Base-by-base conservation (phyloP, 2,888 invertebrate species). In the Melanotus villosus region DNA sequence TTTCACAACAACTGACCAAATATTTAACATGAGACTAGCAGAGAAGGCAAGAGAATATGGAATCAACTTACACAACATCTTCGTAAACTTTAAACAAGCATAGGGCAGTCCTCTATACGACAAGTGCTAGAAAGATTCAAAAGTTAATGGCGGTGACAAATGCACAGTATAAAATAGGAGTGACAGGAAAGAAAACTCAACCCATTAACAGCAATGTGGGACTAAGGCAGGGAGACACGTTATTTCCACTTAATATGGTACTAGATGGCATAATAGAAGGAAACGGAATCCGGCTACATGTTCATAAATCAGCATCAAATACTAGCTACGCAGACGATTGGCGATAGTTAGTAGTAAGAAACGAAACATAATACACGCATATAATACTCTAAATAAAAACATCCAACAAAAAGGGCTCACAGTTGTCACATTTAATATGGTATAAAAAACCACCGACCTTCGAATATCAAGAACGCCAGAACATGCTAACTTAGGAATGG, bases 1-100 rank as follows among this genome's bases (percentile, higher is more conserved):
- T n/a, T 38, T 38, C 43, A 43, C 16, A 10, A 43, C 43, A 43
- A 43, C 19, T 7, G 18, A 16, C 43, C 43, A 43, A 43, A 14
- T 43, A 6, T 43, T 43, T 16, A 16, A n/a, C 14, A 16, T 19
- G 43, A 43, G 18, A 43, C 16, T 43, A 43, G 43, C 18, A 43
- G 19, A 43, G 10, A 43, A 43, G 19, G 16, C 16, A 43, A 43
- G 43, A 19, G 16, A 43, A 43, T 16, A 43, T 16, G 43, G 18
- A 4, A 16, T 14, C 3, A 16, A 43, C 18, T 5, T 43, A 5
- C 16, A 43, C n/a, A 43, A 43, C 43, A 43, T 43, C 2, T 43
- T 43, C n/a, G 43, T 43, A 43, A 16, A 43, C 19, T 43, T 18
- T 19, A 43, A 43, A 12, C 38, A 38, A 43, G 10, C 43, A 19